Base-by-base conservation (phyloP, 1,140 invertebrate genomes). In the Protaetia brevitarsis region DNA sequence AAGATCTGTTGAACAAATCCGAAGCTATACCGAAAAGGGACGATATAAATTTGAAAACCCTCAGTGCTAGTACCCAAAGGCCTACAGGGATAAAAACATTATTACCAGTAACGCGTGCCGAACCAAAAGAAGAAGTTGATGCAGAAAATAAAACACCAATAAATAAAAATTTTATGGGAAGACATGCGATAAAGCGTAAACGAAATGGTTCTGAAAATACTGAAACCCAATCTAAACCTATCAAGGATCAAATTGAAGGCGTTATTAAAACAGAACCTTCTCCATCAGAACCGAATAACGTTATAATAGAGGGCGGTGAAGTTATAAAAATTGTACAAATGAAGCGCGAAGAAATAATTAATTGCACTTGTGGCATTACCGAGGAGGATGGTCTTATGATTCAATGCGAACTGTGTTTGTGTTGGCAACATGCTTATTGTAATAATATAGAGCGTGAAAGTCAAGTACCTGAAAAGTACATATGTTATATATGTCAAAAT, bases 341-440 rank as follows among this genome's bases (percentile, higher is more conserved):
- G 86, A 83, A 84, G 59, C 83, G 85, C 63, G 77, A 79, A 63
- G 77, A 79, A 65, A 79, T 79, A 19, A 78, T 79, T 59, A 78
- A 78, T 65, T 78, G 77, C 57, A 79, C 76, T 0, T 78, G 78
- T 79, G 70, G 86, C 8, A 82, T 84, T 72, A 87, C 85, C 67
- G 94, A 96, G 80, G 95, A 97, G 79, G 94, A 95, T 78, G 95
- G 94, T 2, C 80, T 96, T 2, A 97, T 96, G 94, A 92, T 97
- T 71, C 89, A 97, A 83, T 97, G 95, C 80, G 95, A 97, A 76
- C 82, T 95, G 19, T 97, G 95, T 74, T 80, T 96, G 8, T 95
- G 93, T 77, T 97, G 95, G 95, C 95, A 97, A 78, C 95, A 97
- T 78, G 94, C 92, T 0, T 83, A 86, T 34, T 97, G 94, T 73